A percentile compares a stretch with the other conserved stretches of the same genome.
phyloP scores from a whole-genome alignment of 2,888 invertebrate genomes.

The Drosophila kambysellisi region DNA sequence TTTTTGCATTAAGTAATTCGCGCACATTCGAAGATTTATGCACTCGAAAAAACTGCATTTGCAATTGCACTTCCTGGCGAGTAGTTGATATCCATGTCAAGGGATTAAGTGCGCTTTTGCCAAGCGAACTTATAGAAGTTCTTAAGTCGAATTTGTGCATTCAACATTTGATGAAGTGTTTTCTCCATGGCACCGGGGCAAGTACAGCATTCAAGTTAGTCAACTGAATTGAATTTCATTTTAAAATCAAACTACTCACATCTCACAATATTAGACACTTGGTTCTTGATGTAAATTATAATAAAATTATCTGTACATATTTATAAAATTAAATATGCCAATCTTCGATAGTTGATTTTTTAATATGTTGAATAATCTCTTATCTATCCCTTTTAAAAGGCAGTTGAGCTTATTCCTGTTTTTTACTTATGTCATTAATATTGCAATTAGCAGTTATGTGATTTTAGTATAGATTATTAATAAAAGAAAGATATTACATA shows the following conservation, averaged over 20 bases:
- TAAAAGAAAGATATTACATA: not conserved
- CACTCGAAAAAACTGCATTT: constrained; percentile 53
- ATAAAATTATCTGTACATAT: not conserved
- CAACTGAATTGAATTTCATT: constrained; percentile 4
- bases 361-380: not conserved
- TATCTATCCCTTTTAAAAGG: not conserved
- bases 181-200: not conserved
- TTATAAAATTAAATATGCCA: not conserved
- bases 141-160: constrained; percentile 21
- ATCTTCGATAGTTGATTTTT: too few species aligned
- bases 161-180: constrained; percentile 23
- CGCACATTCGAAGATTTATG: constrained; percentile 68
- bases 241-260: not conserved
- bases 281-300: not conserved
- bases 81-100: constrained; percentile 56
- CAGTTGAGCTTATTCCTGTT: not conserved
- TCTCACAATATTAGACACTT: not conserved
- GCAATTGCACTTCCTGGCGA: constrained; percentile 35
- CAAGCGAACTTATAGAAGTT: constrained; percentile 26
- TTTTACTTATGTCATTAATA: not conserved
- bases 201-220: not conserved
- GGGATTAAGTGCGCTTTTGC: constrained; percentile 61
- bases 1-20: constrained; percentile 74
- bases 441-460: not conserved
- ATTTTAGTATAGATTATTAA: not conserved